Percentiles rank a stretch among this genome's conserved stretches.
Evolutionary conservation across 2,888 invertebrate genomes (phyloP).

Genomic region (Drosophila nigricruria): DNA sequence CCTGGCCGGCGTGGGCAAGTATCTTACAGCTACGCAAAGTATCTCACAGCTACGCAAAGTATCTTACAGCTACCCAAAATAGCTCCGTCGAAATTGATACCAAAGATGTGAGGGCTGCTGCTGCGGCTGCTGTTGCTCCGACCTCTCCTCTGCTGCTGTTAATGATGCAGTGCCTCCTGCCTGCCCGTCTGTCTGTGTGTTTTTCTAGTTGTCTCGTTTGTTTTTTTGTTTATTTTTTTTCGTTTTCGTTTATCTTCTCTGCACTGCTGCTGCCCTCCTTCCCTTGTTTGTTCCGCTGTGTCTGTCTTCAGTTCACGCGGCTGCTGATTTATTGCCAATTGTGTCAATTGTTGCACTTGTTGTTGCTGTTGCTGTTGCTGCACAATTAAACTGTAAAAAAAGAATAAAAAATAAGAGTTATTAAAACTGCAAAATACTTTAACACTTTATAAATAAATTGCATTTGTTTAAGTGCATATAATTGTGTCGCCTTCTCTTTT

Average conservation of each 20-base stretch:
- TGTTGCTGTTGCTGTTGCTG: constrained; percentile 62
- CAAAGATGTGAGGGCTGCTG: constrained; percentile 9
- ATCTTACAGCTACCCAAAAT: constrained; percentile 37
- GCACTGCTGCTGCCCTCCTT: constrained; percentile 11
- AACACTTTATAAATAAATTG: constrained; percentile 31
- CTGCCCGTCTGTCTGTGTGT: constrained; percentile 8
- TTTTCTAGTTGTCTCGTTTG: constrained; percentile 30
- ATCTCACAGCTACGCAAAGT: constrained; percentile 18
- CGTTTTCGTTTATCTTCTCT: constrained; percentile 51
- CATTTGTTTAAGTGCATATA: constrained; percentile 34
- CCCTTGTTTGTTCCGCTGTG: constrained; percentile 16
- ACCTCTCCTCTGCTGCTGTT: constrained; percentile 17
- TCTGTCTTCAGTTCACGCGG: constrained; percentile 46
- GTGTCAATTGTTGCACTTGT: constrained; percentile 69
- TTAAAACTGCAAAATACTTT: constrained; percentile 18
- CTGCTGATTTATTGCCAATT: constrained; percentile 51
- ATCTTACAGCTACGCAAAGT: constrained; percentile 20
- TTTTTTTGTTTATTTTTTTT: constrained; percentile 59
- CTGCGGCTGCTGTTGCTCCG: neutral
- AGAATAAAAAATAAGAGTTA: constrained; percentile 26
- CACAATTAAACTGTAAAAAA: constrained; percentile 73
- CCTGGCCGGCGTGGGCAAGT: constrained; percentile 50
- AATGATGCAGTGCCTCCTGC: constrained; percentile 52
- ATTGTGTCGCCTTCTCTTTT: constrained; percentile 10
- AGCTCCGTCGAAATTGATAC: constrained; percentile 41